A percentile compares a stretch with the other conserved stretches of the same genome.
Evolutionary conservation across 2,113 vertebrate genomes (phyloP).

Genomic region (Poeciliopsis turrubarensis): DNA sequence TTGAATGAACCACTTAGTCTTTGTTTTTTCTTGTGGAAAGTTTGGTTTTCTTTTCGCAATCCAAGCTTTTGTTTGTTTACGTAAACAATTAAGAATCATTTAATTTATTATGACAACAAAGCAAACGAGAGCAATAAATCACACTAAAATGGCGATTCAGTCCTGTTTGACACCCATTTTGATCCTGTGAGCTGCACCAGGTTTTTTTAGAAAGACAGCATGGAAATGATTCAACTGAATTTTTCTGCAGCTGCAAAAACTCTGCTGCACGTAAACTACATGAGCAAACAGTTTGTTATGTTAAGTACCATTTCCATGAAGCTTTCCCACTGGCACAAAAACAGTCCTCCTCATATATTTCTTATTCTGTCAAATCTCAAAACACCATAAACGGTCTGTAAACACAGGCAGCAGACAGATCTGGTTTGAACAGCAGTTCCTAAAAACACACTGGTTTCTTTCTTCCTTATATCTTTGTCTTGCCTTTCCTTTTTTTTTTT

Average conservation of each 20-base stretch:
- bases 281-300: neutral
- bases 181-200: neutral
- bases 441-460: no score
- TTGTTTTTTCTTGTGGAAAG: neutral
- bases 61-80: neutral
- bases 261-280: neutral
- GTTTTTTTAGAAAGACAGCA: neutral
- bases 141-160: neutral
- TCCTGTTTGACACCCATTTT: neutral
- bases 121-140: neutral
- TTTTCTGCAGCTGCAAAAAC: neutral
- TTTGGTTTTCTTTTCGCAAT: neutral
- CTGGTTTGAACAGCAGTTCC: constrained; percentile 51
- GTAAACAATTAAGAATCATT: neutral
- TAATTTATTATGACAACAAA: neutral
- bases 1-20: neutral
- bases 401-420: constrained; percentile 29
- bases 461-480: no score
- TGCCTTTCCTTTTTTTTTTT: no score
- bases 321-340: constrained; percentile 39
- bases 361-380: constrained; percentile 8
- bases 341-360: constrained; percentile 5
- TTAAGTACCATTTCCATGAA: neutral
- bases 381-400: constrained; percentile 2
- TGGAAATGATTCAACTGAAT: neutral